Conservation (phyloP, 2,888 invertebrate species). For the Stenodera caucasica region DNA sequence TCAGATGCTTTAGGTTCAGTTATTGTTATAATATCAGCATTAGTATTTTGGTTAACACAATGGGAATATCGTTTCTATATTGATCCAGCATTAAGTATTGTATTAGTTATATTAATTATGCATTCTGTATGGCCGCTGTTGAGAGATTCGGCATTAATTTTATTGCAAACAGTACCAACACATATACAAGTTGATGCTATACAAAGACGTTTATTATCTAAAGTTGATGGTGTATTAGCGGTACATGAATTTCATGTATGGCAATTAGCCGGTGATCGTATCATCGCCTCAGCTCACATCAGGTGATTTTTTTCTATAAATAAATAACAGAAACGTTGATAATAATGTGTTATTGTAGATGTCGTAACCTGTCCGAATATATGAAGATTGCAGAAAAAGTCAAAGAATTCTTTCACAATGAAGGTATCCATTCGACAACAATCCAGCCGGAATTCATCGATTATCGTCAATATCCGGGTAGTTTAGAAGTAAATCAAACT, state of each 20-base stretch:
- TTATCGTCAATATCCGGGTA: conserved; percentile 59
- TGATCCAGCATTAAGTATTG: conserved; percentile 91
- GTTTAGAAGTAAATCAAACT: conserved; percentile 59
- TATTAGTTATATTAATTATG: conserved; percentile 83
- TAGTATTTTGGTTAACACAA: conserved; percentile 72
- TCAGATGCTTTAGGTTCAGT: conserved; percentile 96
- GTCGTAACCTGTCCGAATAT: conserved; percentile 92
- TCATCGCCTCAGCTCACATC: conserved; percentile 97
- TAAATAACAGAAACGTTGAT: neutral
- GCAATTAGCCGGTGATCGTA: conserved; percentile 95
- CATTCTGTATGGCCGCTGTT: conserved; percentile 90
- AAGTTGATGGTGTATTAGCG: conserved; percentile 91
- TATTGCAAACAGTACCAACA: conserved; percentile 97
- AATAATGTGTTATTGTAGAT: conserved; percentile 58
- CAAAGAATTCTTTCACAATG: conserved; percentile 97
- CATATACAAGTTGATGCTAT: conserved; percentile 95
- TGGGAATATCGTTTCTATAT: conserved; percentile 86
- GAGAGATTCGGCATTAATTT: conserved; percentile 90
- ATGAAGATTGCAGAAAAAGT: conserved; percentile 97
- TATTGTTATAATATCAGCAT: conserved; percentile 85
- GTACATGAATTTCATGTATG: conserved; percentile 99
- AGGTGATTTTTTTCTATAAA: conserved; percentile 58
- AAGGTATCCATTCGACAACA: conserved; percentile 98
- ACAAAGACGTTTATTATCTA: conserved; percentile 80
- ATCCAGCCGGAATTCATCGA: conserved; percentile 98